Percentiles rank a stretch among this genome's conserved stretches.
phyloP scores from a whole-genome alignment of 2,888 invertebrate species.

The Hypomecis punctinalis region DNA sequence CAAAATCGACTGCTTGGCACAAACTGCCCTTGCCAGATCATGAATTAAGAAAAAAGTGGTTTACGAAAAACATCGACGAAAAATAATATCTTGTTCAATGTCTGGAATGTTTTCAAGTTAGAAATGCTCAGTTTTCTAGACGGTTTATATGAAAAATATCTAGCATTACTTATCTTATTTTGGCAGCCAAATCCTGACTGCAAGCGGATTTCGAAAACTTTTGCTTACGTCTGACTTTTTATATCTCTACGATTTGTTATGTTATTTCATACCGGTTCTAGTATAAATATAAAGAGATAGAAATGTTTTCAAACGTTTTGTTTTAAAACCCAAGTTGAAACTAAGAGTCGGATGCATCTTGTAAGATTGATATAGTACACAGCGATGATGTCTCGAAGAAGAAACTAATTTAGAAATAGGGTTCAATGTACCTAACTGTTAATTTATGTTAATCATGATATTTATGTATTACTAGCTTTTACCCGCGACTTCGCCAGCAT shows the following conservation, averaged over 20 bases:
- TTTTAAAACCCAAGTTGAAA: no score
- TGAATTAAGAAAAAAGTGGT: constrained; percentile 8
- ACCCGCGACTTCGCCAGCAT: no score
- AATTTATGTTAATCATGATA: no score
- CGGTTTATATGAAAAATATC: constrained; percentile 32
- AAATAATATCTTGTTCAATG: constrained; percentile 4
- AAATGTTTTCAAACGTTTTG: no score
- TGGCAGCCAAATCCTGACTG: constrained; percentile 34
- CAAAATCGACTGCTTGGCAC: neutral
- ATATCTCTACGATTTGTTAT: neutral
- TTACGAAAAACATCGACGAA: neutral
- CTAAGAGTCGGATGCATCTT: no score
- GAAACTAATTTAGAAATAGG: no score
- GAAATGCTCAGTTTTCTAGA: constrained; percentile 17
- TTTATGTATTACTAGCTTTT: no score
- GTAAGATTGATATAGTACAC: no score
- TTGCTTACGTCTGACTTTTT: constrained; percentile 15
- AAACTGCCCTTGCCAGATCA: constrained; percentile 1
- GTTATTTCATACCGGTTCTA: no score
- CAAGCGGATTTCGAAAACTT: constrained; percentile 33
- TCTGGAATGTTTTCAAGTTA: constrained; percentile 12
- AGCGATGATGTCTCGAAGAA: no score
- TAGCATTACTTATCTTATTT: constrained; percentile 31
- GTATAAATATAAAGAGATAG: no score
- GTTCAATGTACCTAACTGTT: no score